These are phyloP conservation scores for Parnassius orleans DNA, from an alignment of 2,888 invertebrate species.

Conservation along the genomic window DNA sequence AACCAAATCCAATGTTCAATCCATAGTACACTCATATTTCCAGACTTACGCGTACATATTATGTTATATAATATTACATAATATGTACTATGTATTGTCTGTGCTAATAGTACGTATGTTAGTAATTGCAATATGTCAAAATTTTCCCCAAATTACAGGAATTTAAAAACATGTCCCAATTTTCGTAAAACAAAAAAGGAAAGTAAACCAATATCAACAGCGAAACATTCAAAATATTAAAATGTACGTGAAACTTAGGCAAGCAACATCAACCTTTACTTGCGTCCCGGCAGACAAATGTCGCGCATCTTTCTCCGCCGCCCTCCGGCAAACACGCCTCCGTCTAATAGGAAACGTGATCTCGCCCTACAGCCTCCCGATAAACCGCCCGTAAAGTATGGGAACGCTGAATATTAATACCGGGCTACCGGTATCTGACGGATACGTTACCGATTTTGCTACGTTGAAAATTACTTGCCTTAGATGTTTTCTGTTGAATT, in stretches of 20 bases:
- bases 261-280: slow-evolving; percentile 33
- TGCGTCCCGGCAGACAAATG: slow-evolving; percentile 52
- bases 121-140: too few species aligned
- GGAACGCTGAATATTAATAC: slow-evolving; percentile 15
- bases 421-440: background rate
- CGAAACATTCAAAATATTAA: background rate
- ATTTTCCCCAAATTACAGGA: too few species aligned
- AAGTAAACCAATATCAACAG: background rate
- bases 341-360: slow-evolving; percentile 44
- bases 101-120: too few species aligned
- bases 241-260: background rate
- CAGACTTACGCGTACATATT: too few species aligned
- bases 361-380: slow-evolving; percentile 24
- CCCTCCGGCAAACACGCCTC: slow-evolving; percentile 30
- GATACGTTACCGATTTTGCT: background rate
- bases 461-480: background rate
- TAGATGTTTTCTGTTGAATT: background rate
- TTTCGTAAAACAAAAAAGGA: too few species aligned
- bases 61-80: too few species aligned
- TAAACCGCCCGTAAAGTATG: slow-evolving; percentile 11
- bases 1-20: too few species aligned
- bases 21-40: too few species aligned
- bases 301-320: slow-evolving; percentile 47
- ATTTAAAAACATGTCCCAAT: too few species aligned
- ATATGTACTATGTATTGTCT: too few species aligned